phyloP scores from a whole-genome alignment of 2,113 vertebrate genomes.

The Laterallus jamaicensis region DNA sequence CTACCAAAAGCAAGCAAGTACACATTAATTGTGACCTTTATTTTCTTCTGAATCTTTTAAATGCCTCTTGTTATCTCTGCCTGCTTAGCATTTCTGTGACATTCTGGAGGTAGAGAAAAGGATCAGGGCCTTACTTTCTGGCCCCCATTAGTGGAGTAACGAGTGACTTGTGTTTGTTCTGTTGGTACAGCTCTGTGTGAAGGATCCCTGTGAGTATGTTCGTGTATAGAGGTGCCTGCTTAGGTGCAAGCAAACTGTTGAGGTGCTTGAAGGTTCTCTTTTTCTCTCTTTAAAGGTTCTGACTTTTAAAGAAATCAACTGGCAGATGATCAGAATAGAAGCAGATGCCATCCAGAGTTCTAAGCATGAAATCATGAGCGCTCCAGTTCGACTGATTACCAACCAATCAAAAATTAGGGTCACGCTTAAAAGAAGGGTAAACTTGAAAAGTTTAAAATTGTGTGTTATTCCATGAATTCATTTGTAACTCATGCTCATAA shows the following conservation, averaged over 20 bases:
- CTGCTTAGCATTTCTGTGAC: background rate
- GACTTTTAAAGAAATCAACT: conserved; percentile 98
- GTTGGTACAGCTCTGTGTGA: background rate
- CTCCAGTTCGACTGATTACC: conserved; percentile 96
- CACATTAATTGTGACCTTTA: background rate
- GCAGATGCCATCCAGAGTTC: conserved; percentile 96
- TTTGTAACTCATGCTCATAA: background rate
- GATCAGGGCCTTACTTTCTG: background rate
- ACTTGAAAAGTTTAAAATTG: background rate
- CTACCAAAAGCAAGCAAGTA: background rate
- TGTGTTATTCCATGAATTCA: background rate
- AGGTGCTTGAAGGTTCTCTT: too few relatives aligned
- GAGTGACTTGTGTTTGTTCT: background rate
- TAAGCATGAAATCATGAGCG: conserved; percentile 94
- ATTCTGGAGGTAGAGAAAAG: background rate
- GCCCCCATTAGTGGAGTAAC: background rate
- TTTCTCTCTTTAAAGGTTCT: conserved; percentile 82
- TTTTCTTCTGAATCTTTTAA: background rate
- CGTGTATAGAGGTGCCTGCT: background rate
- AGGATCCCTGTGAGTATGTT: background rate
- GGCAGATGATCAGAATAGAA: conserved; percentile 99
- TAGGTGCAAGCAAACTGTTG: background rate
- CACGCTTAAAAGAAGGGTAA: conserved; percentile 96
- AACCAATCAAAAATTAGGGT: conserved; percentile 97
- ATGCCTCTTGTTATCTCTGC: background rate